Conservation (phyloP, 1,140 invertebrate species). For the Trachelipus rathkii region DNA sequence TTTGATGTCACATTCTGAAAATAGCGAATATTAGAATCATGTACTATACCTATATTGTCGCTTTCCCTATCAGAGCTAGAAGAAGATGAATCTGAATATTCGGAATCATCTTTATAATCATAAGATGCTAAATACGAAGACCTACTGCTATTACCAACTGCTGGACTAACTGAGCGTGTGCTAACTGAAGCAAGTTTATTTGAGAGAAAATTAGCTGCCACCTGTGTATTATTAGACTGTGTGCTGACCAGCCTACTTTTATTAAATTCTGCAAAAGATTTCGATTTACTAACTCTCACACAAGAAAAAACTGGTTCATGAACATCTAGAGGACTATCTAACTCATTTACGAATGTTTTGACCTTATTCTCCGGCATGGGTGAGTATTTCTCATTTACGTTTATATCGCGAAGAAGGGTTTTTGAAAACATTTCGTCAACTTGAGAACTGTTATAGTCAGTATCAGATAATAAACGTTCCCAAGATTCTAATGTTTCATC, state of each 20-base stretch:
- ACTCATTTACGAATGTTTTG: background rate
- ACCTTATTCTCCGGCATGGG: background rate
- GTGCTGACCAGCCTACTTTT: background rate
- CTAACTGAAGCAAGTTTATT: background rate
- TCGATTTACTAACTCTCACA: background rate
- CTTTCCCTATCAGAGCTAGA: background rate
- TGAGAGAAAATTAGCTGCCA: background rate
- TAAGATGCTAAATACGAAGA: background rate
- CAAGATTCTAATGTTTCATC: background rate
- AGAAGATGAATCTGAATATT: background rate
- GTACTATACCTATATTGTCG: background rate
- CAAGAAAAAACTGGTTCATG: background rate
- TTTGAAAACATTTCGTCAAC: background rate
- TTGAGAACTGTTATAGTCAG: background rate
- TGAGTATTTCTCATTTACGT: background rate
- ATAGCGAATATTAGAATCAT: no score
- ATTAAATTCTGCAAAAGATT: background rate
- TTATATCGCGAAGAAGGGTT: background rate
- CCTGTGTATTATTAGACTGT: background rate
- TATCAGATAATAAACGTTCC: constrained; percentile 5
- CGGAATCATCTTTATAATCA: background rate
- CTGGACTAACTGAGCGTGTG: background rate
- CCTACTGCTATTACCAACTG: background rate
- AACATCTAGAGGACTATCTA: background rate
- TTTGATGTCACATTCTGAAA: no score